Percentiles rank a stretch among this genome's conserved stretches.
Evolutionary conservation across 2,113 vertebrate species (phyloP).

Genomic region (Gadus chalcogrammus): DNA sequence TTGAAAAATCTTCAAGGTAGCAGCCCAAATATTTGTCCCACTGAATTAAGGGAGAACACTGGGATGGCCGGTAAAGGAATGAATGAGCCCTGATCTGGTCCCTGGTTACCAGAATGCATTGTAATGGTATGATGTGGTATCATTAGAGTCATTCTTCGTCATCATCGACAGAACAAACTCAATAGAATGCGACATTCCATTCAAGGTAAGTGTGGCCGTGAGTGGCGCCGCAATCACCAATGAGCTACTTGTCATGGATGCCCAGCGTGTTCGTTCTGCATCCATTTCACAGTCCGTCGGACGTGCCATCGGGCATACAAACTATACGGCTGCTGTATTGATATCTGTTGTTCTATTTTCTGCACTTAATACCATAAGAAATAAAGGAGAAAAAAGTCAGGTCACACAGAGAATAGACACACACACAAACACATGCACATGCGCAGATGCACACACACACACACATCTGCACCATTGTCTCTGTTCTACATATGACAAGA

Average conservation of each 20-base stretch:
- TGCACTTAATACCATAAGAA: not conserved
- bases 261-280: not conserved
- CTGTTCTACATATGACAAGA: too few species aligned
- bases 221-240: not conserved
- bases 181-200: too few species aligned
- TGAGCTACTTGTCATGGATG: not conserved
- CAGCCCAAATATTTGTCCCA: too few species aligned
- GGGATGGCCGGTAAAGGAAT: too few species aligned
- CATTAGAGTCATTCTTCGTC: too few species aligned
- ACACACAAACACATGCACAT: conserved; percentile 7
- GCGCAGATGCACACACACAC: conserved; percentile 1
- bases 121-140: too few species aligned
- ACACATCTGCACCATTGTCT: not conserved
- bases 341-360: not conserved
- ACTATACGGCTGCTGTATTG: not conserved
- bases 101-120: too few species aligned
- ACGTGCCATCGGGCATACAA: not conserved
- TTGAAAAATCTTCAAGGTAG: too few species aligned
- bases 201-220: not conserved
- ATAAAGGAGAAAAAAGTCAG: not conserved
- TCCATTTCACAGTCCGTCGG: not conserved
- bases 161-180: too few species aligned
- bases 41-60: too few species aligned
- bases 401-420: not conserved
- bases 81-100: too few species aligned